Evolutionary conservation across 2,888 invertebrate species (phyloP), one percentile per base, ranked within the genome.

Genomic region (Ceriagrion tenellum): DNA sequence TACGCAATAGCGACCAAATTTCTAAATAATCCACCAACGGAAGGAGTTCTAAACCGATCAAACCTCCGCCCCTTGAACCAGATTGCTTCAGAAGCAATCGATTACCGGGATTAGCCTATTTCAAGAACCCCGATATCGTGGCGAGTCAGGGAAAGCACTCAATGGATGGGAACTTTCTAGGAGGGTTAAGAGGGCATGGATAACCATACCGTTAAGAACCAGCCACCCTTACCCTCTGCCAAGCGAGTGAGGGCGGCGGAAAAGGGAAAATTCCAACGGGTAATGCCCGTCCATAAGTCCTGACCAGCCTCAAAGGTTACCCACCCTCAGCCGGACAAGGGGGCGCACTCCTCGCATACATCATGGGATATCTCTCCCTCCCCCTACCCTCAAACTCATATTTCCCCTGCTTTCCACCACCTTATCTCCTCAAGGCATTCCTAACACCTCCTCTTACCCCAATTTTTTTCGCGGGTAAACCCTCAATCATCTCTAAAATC

Each of bases 331-430:
- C 91, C 59, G 6, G 59, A 30, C 81, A 35, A n/a, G 20, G 26
- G 63, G 91, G 90, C 40, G 26, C 93, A 74, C 69, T 47, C n/a
- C 47, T 47, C 47, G 16, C 93, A 93, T 93, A 47, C 93, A 93
- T 93, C 69, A 59, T 74, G 18, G 13, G 26, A 26, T 30, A 23
- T 18, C 30, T 23, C 35, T 35, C 20, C 12, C 59, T n/a, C 30
- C 63, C 89, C 47, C 47, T 47, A 20, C 20, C 20, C 20, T 59
- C 90, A 47, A 4, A 47, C 47, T 8, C 47, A 4, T 47, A 47
- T 56, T 30, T 23, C 90, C 47, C 90, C 26, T 55, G n/a, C 90
- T 55, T 18, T 2, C 12, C 30, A 35, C 40, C 18, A 30, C 59
- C 59, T 59, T 59, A 59, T n/a, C n/a, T 40, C 88, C 40, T 88